A percentile compares a stretch with the other conserved stretches of the same genome.
Conservation (phyloP, 1,140 invertebrate genomes). For the Archegozetes longisetosus region DNA sequence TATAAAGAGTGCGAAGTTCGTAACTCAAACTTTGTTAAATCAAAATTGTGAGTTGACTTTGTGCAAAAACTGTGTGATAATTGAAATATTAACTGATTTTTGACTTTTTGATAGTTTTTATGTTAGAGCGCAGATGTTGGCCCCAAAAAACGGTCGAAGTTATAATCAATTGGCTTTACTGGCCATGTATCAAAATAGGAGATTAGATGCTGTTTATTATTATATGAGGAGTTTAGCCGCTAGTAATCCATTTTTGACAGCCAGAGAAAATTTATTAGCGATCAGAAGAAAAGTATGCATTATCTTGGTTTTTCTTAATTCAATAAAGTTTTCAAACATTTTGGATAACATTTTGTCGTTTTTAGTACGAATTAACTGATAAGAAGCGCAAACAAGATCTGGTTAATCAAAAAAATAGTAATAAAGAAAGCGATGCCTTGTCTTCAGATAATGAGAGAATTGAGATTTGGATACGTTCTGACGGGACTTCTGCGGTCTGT, state of each 20-base stretch:
- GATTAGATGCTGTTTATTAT: constrained; percentile 91
- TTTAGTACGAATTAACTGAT: constrained; percentile 11
- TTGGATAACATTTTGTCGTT: not conserved
- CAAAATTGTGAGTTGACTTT: constrained; percentile 36
- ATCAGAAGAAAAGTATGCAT: constrained; percentile 70
- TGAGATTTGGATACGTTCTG: constrained; percentile 62
- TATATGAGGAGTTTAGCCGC: constrained; percentile 72
- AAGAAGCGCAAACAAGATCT: constrained; percentile 9
- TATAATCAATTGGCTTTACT: constrained; percentile 89
- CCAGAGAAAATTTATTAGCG: constrained; percentile 65
- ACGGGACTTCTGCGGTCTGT: constrained; percentile 32
- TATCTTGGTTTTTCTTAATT: no score
- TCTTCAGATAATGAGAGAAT: constrained; percentile 33
- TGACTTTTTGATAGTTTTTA: constrained; percentile 49
- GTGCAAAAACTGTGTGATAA: not conserved
- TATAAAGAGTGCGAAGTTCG: constrained; percentile 66
- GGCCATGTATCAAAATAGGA: constrained; percentile 71
- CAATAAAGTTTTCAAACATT: constrained; percentile 10
- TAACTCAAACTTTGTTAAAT: constrained; percentile 65
- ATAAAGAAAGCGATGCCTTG: constrained; percentile 32
- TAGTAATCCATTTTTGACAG: constrained; percentile 71
- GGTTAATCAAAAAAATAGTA: not conserved
- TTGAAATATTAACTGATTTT: constrained; percentile 4
- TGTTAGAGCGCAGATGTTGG: constrained; percentile 76
- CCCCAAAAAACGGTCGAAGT: constrained; percentile 82